Evolutionary conservation across 2,797 vertebrate genomes (phyloP).

Genomic region (Lagocephalus sceleratus): DNA sequence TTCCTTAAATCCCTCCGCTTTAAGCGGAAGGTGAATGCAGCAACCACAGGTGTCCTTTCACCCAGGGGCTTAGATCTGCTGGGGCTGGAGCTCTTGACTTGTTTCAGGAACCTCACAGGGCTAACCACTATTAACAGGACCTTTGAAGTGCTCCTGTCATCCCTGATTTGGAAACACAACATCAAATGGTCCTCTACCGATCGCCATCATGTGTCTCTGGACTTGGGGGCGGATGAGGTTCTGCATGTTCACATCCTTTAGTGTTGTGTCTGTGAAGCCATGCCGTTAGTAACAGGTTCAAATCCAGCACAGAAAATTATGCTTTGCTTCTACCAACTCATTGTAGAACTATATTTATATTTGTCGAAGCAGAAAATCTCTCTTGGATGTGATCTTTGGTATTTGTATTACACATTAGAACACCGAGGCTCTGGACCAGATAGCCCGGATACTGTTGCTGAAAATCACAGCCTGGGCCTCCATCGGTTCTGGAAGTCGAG

Average conservation of each 20-base stretch:
- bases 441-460: too few relatives aligned
- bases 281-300: neutral
- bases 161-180: constrained; percentile 38
- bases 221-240: neutral
- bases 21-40: constrained; percentile 50
- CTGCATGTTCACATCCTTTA: constrained; percentile 1
- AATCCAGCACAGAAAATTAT: too few relatives aligned
- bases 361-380: too few relatives aligned
- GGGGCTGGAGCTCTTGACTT: constrained; percentile 43
- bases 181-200: constrained; percentile 19
- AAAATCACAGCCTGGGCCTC: too few relatives aligned
- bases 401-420: neutral
- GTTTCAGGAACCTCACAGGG: constrained; percentile 35
- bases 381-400: too few relatives aligned
- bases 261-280: neutral
- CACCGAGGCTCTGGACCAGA: too few relatives aligned
- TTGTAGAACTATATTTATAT: too few relatives aligned
- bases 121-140: constrained; percentile 26
- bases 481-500: too few relatives aligned
- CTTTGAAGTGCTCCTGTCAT: constrained; percentile 45
- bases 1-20: constrained; percentile 50
- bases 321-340: too few relatives aligned
- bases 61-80: constrained; percentile 44
- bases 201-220: constrained; percentile 3
- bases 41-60: constrained; percentile 61